Conservation (phyloP, 2,113 vertebrate species). For the Cricetomys ansorgei region DNA sequence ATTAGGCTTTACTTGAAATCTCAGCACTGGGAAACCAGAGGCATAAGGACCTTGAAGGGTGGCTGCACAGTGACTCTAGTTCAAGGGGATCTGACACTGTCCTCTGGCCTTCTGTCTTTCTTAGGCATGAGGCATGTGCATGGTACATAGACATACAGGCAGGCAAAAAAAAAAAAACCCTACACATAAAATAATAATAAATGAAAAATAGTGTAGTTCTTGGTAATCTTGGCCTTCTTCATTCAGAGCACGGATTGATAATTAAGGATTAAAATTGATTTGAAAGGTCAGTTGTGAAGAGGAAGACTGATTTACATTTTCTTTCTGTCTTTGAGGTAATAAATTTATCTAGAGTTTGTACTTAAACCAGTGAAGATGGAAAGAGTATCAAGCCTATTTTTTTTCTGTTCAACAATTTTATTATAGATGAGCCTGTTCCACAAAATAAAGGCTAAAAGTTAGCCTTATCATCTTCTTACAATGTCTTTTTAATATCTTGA, state of each 20-base stretch:
- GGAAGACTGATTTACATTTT: neutral
- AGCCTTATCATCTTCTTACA: slow-evolving; percentile 19
- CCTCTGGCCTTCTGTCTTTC: too few species aligned
- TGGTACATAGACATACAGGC: neutral
- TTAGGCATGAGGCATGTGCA: neutral
- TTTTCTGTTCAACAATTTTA: neutral
- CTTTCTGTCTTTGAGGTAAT: slow-evolving; percentile 64
- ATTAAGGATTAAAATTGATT: neutral
- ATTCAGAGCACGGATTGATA: neutral
- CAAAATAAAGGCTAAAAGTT: neutral
- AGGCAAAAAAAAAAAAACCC: neutral
- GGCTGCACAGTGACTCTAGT: neutral
- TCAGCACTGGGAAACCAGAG: neutral
- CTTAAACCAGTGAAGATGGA: slow-evolving; percentile 61
- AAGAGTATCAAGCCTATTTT: slow-evolving; percentile 54
- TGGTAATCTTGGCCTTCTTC: neutral
- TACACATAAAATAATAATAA: neutral
- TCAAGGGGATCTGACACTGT: neutral
- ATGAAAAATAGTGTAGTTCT: neutral
- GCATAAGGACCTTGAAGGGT: neutral
- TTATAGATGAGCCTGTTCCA: neutral
- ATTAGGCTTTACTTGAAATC: neutral
- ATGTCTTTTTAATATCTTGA: slow-evolving; percentile 47
- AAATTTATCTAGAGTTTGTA: slow-evolving; percentile 11
- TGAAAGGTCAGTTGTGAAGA: neutral